Evolutionary conservation across 2,888 invertebrate species (phyloP).

Genomic region (Phyto melanocephala): DNA sequence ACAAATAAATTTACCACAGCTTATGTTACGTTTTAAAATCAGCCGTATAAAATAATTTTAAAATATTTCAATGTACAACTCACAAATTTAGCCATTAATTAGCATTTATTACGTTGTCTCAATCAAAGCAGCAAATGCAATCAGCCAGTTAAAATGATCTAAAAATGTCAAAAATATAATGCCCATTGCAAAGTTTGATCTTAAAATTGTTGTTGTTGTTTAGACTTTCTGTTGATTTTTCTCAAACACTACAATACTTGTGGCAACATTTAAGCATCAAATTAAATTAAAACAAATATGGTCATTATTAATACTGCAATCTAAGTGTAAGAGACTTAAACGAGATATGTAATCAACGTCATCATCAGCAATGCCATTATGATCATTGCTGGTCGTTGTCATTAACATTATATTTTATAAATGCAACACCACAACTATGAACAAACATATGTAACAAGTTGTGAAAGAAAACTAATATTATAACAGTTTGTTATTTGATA

Average conservation of each 20-base stretch:
- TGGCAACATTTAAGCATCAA: conserved; percentile 43
- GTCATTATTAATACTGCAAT: conserved; percentile 54
- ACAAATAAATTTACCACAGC: no score
- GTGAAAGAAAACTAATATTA: conserved; percentile 60
- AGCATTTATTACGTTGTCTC: conserved; percentile 35
- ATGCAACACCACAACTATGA: conserved; percentile 60
- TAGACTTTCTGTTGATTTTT: neutral
- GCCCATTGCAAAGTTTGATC: conserved; percentile 22
- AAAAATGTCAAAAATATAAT: conserved; percentile 51
- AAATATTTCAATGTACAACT: no score
- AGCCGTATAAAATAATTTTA: no score
- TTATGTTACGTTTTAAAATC: no score
- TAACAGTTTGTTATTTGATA: conserved; percentile 57
- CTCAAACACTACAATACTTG: neutral
- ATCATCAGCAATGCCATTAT: neutral
- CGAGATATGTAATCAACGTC: conserved; percentile 26
- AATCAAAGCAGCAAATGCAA: neutral
- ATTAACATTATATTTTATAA: conserved; percentile 58
- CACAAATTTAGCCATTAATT: conserved; percentile 23
- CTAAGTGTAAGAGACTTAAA: neutral
- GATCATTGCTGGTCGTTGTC: neutral
- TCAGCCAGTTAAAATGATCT: conserved; percentile 11
- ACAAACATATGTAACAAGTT: conserved; percentile 63
- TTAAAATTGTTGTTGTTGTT: neutral
- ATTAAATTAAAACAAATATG: conserved; percentile 62